These are phyloP conservation scores for Prolemur simus DNA, from an alignment of 2,113 vertebrate genomes.

Conservation along the genomic window DNA sequence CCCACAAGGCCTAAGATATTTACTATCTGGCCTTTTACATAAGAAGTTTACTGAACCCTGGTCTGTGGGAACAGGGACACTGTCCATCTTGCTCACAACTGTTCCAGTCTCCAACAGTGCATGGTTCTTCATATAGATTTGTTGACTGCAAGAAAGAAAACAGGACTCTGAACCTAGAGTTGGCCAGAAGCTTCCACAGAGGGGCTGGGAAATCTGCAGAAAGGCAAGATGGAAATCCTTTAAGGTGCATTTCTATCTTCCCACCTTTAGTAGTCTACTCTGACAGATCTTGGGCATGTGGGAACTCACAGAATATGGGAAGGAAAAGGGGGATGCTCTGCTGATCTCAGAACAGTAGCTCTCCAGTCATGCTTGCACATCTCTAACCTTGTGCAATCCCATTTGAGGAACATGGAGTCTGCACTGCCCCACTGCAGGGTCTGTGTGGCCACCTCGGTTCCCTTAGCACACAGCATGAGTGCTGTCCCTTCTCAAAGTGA, in stretches of 20 bases:
- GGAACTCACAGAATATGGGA: neutral
- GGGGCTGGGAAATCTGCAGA: neutral
- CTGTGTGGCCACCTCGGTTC: neutral
- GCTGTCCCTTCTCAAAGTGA: neutral
- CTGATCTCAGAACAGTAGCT: neutral
- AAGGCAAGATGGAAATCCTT: neutral
- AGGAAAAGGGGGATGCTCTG: too few species aligned
- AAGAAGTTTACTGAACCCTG: too few species aligned
- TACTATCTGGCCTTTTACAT: neutral
- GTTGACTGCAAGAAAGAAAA: neutral
- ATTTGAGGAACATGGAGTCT: neutral
- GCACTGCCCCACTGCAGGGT: fast-evolving
- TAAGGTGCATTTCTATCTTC: neutral
- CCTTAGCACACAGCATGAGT: neutral
- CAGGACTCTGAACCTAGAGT: neutral
- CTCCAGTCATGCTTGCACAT: too few species aligned
- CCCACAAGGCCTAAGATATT: neutral
- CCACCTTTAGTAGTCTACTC: neutral
- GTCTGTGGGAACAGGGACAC: too few species aligned
- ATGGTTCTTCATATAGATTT: neutral
- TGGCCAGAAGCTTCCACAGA: neutral
- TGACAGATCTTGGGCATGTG: neutral
- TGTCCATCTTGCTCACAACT: neutral
- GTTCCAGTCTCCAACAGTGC: neutral
- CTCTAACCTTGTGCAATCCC: neutral